Percentiles rank a stretch among this genome's conserved stretches.
These are phyloP conservation scores for Spizella passerina DNA, from an alignment of 2,797 vertebrate genomes.

Conservation along the genomic window DNA sequence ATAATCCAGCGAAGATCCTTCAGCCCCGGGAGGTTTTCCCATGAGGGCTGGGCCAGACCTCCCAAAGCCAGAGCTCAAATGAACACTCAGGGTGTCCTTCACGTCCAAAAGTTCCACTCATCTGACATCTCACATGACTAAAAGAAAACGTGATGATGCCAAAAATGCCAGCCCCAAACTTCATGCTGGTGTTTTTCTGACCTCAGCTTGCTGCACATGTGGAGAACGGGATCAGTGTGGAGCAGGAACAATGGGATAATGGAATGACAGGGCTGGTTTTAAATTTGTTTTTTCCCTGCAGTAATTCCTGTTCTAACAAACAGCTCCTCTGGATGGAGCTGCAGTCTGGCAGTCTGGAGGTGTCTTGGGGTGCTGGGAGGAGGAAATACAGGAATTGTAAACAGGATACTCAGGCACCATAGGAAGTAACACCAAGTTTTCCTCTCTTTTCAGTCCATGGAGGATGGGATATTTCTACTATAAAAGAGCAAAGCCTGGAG, in stretches of 20 bases:
- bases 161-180: neutral
- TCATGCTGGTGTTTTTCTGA: neutral
- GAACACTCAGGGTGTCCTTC: neutral
- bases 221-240: rapidly evolving
- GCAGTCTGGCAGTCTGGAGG: neutral
- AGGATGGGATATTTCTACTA: neutral
- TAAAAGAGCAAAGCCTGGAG: neutral
- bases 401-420: neutral
- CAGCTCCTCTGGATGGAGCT: neutral
- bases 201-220: neutral
- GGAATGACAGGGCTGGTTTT: neutral
- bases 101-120: neutral
- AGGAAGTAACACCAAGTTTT: neutral
- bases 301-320: neutral
- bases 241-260: neutral
- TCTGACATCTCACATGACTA: neutral
- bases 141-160: neutral
- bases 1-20: neutral
- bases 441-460: neutral
- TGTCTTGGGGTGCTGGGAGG: neutral
- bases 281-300: neutral
- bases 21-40: neutral
- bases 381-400: neutral
- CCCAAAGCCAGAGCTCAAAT: neutral
- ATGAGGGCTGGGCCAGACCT: neutral